Evolutionary conservation across 2,888 invertebrate species (phyloP).

Genomic region (Cylindroiulus punctatus): DNA sequence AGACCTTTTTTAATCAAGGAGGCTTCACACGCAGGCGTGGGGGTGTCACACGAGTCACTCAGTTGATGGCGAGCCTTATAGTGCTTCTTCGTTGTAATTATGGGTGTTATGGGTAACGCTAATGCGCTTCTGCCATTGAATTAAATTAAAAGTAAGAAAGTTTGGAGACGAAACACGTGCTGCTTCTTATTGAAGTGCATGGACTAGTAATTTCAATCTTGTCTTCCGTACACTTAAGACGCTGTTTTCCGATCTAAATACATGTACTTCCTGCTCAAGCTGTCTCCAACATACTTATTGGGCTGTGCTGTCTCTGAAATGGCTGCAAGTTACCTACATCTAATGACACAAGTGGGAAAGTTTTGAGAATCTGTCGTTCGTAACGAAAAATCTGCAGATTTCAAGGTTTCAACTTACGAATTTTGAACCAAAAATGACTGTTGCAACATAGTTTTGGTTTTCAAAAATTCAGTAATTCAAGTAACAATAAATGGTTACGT

Average conservation of each 20-base stretch:
- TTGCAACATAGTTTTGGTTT: no score
- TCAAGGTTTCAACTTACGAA: no score
- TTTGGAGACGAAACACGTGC: background rate
- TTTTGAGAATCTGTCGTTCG: no score
- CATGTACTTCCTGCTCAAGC: no score
- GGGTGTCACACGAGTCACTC: slow-evolving; percentile 19
- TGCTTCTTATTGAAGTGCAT: background rate
- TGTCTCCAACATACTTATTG: no score
- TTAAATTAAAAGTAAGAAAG: slow-evolving; percentile 37
- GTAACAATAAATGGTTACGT: no score
- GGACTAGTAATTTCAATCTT: background rate
- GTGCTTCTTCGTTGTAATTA: background rate
- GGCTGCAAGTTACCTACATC: no score
- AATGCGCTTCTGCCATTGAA: background rate
- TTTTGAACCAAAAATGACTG: no score
- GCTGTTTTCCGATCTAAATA: background rate
- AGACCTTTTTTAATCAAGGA: slow-evolving; percentile 22
- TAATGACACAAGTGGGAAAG: no score
- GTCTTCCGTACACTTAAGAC: background rate
- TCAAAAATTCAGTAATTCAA: no score
- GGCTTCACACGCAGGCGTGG: background rate
- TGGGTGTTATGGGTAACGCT: slow-evolving; percentile 8
- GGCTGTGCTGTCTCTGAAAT: no score
- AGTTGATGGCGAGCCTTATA: background rate
- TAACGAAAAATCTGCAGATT: no score